Evolutionary conservation across 2,113 vertebrate genomes (phyloP), one percentile per base, ranked within the genome.

Genomic region (Mugil cephalus): DNA sequence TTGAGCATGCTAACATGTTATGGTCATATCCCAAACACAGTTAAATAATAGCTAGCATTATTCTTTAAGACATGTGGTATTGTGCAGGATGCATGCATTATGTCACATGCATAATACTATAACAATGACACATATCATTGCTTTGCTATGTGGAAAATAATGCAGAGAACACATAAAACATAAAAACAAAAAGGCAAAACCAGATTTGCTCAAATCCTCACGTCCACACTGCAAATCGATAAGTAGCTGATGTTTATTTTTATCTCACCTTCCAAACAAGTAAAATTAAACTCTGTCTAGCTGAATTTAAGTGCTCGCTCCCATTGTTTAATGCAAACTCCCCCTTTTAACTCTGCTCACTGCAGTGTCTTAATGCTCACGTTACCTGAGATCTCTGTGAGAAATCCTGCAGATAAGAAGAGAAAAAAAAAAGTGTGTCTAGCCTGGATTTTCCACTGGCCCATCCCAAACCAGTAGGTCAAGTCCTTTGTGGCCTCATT

Each of bases 401-500:
- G 50, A 19, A 53, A 19, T 17, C 3, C 14, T 47, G 48, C 39
- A 34, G 9, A 61, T 36, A 24, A 21, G 43, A 40, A 39, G 17
- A 18, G 13, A 5, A 30, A 5, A 30, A 5, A 30, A 5, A 30
- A 56, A 70, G 19, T 43, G 42, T 17, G 14, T 36, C 14, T 21
- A 6, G 4, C 17, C 19, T 11, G 5, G 51, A 52, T 78, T 66
- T 69, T 40, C 7, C 40, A 43, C 14, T 3, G 43, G 7, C 64
- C 51, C 50, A 64, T 61, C 48, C 6, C 52, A 17, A 69, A 74
- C 55, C 42, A 42, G 10, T 7, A 65, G 83, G 89, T 83, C 73
- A 85, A 64, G 70, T 69, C 80, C 48, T 61, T 36, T 53, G 59
- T 74, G 72, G 69, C 68, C 80, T 82, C 77, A 79, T 79, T 65